A percentile compares a stretch with the other conserved stretches of the same genome.
These are phyloP conservation scores for Hypselothyrea guttata DNA, from an alignment of 2,888 invertebrate species.

Conservation along the genomic window DNA sequence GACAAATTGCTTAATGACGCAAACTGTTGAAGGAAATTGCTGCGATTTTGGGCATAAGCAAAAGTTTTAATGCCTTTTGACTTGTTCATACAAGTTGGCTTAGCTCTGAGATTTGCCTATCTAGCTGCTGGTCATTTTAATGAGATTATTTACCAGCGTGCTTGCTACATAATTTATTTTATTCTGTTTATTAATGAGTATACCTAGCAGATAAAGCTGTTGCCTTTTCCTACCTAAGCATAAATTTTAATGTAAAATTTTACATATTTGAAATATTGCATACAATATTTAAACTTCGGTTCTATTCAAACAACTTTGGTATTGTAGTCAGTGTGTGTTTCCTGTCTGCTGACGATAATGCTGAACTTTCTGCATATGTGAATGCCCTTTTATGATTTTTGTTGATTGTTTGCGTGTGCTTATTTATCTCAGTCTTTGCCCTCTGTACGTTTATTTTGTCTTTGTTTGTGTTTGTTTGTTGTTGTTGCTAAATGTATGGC, in stretches of 20 bases:
- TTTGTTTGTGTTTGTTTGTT: conserved; percentile 30
- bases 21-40: conserved; percentile 33
- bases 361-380: not conserved
- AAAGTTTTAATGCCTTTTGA: conserved; percentile 29
- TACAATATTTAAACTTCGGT: too few relatives aligned
- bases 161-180: too few relatives aligned
- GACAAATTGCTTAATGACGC: conserved; percentile 38
- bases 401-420: not conserved
- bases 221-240: too few relatives aligned
- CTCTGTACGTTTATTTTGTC: not conserved
- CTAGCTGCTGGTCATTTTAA: not conserved
- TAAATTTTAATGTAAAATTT: too few relatives aligned
- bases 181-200: not conserved
- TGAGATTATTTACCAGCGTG: too few relatives aligned
- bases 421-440: conserved; percentile 1
- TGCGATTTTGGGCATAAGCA: conserved; percentile 11
- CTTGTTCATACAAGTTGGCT: conserved; percentile 17
- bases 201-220: too few relatives aligned
- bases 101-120: conserved; percentile 1
- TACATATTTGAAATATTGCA: conserved; percentile 1
- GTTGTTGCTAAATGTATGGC: conserved; percentile 37
- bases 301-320: not conserved
- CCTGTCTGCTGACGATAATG: not conserved
- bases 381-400: not conserved
- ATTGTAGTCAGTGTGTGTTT: not conserved